A percentile compares a stretch with the other conserved stretches of the same genome.
Conservation (phyloP, 2,888 invertebrate genomes). For the Pecten maximus region DNA sequence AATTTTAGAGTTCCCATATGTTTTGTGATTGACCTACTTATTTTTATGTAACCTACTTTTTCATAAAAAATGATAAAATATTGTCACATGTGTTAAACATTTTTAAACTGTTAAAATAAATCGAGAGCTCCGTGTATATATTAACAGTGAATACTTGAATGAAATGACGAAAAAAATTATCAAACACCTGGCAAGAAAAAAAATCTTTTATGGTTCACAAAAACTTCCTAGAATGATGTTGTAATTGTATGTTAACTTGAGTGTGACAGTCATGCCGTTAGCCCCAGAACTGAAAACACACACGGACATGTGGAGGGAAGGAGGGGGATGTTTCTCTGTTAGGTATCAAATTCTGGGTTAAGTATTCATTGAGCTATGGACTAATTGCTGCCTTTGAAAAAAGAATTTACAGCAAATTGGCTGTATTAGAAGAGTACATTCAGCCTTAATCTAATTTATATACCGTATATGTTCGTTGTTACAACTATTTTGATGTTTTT, state of each 20-base stretch:
- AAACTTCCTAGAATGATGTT: background rate
- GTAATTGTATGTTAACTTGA: background rate
- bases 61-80: background rate
- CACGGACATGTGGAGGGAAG: background rate
- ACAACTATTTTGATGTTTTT: background rate
- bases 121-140: background rate
- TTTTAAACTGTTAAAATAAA: background rate
- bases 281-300: background rate
- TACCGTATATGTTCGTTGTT: background rate
- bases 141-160: constrained; percentile 16
- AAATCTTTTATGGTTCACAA: background rate
- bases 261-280: background rate
- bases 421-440: background rate
- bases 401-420: background rate
- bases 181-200: background rate
- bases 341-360: constrained; percentile 5
- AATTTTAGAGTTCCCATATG: background rate
- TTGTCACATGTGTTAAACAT: background rate
- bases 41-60: background rate
- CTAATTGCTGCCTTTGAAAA: constrained; percentile 15
- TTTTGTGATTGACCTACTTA: background rate
- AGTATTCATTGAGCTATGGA: background rate
- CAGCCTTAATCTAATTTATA: background rate
- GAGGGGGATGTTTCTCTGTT: background rate
- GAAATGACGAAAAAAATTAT: background rate